phyloP scores from a whole-genome alignment of 2,113 vertebrate species.

The Bothrops jararaca region DNA sequence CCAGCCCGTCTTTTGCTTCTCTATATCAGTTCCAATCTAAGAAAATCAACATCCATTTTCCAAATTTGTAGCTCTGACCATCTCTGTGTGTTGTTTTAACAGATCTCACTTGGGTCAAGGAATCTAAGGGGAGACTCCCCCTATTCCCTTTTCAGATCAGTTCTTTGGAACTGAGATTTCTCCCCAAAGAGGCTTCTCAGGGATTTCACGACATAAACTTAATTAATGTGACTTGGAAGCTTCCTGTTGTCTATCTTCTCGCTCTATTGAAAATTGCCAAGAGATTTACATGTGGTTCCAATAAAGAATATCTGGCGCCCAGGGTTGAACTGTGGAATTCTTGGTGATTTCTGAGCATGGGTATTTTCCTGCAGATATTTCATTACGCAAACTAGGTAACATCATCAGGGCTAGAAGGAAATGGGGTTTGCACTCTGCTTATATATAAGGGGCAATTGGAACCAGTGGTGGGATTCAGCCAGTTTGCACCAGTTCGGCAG shows the following conservation, averaged over 20 bases:
- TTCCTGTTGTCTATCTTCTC: neutral
- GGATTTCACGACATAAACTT: no score
- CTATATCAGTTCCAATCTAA: neutral
- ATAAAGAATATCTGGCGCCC: neutral
- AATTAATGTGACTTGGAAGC: neutral
- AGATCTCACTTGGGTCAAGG: neutral
- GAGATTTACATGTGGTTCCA: neutral
- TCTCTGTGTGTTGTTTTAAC: neutral
- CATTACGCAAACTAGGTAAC: neutral
- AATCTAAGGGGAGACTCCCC: neutral
- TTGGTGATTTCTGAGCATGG: neutral
- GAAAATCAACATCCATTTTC: no score
- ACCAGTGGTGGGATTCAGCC: no score
- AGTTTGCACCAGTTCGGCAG: no score
- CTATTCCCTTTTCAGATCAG: neutral
- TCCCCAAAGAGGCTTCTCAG: neutral
- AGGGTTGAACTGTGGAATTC: neutral
- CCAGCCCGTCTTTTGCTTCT: neutral
- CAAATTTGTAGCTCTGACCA: neutral
- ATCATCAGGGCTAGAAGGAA: neutral
- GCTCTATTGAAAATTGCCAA: neutral
- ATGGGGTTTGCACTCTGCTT: no score
- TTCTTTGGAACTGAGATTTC: neutral
- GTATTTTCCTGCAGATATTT: neutral
- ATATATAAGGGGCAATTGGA: no score